Base-by-base conservation (phyloP, 2,797 vertebrate species). In the Enteromius trimaculatus region DNA sequence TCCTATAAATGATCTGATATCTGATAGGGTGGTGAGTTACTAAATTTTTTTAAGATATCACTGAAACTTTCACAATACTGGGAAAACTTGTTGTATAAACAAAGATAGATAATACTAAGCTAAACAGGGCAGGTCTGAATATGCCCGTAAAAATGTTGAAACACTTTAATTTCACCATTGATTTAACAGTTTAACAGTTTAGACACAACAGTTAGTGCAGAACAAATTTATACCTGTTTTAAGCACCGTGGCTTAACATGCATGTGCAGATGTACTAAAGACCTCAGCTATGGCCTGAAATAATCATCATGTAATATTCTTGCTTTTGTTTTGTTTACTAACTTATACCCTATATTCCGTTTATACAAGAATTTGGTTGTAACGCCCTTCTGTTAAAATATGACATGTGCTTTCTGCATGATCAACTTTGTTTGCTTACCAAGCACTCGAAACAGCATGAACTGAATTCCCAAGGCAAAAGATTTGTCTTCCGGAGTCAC, bases 391-490 rank as follows among this genome's bases (percentile, higher is more conserved):
- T 26, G 23, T 60, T 19, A 3, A 47, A 42, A 21, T 72, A 6
- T 58, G 34, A 51, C 42, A 68, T 78, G 4, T 69, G 17, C 8
- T 51, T 68, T 85, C 21, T 19, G 47, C 23, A 10, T 26, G 26
- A 72, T 39, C 10, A 9, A 55, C 1, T 62, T 69, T 8, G 58
- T 47, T 51, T 51, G 88, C 94, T 93, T 86, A 99, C 98, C 98
- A 1, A 98, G 88, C 19, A 98, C 92, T 92, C 97, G 94, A 90
- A 96, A 94, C 65, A 99, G 87, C 96, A 99, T 97, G 91, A 97
- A 98, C 91, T 99, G 97, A 55, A 99, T 95, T 44, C 98, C 98
- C 13, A 99, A 92, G 0, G 97, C 97, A 3, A 99, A 95, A 0
- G 97, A 96, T 84, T 99, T 99, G 83, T 99, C 96, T 85, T 96